phyloP scores from a whole-genome alignment of 2,797 vertebrate genomes.

The Eospalax fontanierii region DNA sequence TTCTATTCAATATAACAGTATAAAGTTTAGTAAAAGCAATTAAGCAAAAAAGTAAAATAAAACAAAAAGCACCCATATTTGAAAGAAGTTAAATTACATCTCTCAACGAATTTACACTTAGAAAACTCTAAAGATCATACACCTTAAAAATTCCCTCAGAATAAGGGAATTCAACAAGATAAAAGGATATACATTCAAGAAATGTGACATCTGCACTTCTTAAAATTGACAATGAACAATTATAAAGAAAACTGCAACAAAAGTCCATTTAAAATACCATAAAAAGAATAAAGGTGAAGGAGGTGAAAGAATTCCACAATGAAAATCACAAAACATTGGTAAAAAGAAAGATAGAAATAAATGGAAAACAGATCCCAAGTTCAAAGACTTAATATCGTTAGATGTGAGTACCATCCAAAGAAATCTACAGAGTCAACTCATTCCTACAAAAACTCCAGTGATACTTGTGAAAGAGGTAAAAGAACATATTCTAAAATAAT shows the following conservation, averaged over 20 bases:
- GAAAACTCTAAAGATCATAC: background rate
- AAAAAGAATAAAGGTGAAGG: background rate
- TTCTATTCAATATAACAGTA: background rate
- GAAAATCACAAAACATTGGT: background rate
- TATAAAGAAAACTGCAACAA: background rate
- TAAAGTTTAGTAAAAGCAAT: background rate
- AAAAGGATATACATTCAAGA: background rate
- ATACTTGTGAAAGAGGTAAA: background rate
- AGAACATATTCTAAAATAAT: slow-evolving; percentile 7
- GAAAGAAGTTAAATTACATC: background rate
- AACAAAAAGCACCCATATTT: background rate
- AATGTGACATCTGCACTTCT: background rate
- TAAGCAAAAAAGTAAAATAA: background rate
- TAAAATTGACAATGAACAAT: background rate
- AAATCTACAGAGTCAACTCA: background rate
- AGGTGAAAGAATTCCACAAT: background rate
- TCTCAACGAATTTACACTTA: background rate
- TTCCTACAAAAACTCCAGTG: background rate
- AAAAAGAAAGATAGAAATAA: background rate
- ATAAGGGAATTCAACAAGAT: background rate
- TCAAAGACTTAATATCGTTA: background rate
- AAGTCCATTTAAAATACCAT: background rate
- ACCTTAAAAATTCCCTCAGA: background rate
- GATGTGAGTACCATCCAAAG: background rate
- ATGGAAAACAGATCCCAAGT: background rate